Evolutionary conservation across 2,888 invertebrate genomes (phyloP).

Genomic region (Platycnemis pennipes): DNA sequence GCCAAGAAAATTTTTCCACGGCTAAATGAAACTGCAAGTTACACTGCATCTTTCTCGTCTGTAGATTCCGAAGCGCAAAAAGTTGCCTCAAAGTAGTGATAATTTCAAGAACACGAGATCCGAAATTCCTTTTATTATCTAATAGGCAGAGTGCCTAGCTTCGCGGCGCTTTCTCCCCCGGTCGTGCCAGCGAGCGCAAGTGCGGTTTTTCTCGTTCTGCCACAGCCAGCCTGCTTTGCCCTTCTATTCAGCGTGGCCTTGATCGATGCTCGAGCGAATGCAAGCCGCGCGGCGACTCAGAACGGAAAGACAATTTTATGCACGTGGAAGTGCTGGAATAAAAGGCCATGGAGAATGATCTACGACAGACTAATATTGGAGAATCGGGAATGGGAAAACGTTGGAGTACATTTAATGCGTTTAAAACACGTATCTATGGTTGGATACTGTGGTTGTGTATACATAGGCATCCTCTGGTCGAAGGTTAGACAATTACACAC

Average conservation of each 20-base stretch:
- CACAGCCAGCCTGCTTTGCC: slow-evolving; percentile 19
- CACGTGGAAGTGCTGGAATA: not conserved
- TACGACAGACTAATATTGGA: not conserved
- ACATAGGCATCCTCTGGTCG: too few species aligned
- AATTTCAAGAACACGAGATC: not conserved
- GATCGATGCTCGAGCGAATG: slow-evolving; percentile 40
- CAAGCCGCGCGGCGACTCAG: not conserved
- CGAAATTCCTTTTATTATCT: not conserved
- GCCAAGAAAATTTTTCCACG: too few species aligned
- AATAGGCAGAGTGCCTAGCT: not conserved
- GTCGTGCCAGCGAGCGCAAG: not conserved
- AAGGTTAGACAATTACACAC: too few species aligned
- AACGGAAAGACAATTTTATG: slow-evolving; percentile 31
- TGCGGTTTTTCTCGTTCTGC: slow-evolving; percentile 32
- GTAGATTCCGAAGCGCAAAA: not conserved
- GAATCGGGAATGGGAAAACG: not conserved
- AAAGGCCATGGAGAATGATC: not conserved
- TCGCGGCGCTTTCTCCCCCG: not conserved
- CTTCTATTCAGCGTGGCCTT: slow-evolving; percentile 64
- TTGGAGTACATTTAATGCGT: not conserved
- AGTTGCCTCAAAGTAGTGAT: not conserved
- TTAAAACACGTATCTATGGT: not conserved
- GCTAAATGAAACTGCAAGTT: too few species aligned
- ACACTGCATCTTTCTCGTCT: too few species aligned
- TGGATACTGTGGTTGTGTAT: too few species aligned